phyloP scores from a whole-genome alignment of 2,113 vertebrate species.

The Sinocyclocheilus anshuiensis region DNA sequence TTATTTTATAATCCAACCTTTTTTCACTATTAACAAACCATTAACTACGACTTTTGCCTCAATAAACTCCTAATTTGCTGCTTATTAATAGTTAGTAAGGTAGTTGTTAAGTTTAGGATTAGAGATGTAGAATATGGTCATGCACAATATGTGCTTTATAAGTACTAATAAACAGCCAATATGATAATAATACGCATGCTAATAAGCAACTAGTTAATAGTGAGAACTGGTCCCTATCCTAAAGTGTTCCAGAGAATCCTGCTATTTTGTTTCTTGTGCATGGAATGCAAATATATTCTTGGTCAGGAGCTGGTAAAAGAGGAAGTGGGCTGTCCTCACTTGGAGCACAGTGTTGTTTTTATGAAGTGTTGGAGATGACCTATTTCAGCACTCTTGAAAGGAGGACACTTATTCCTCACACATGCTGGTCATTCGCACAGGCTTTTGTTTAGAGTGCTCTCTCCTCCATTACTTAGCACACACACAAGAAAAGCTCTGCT shows the following conservation, averaged over 20 bases:
- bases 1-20: no score
- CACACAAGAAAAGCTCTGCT: neutral
- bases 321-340: slow-evolving; percentile 55
- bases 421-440: slow-evolving; percentile 47
- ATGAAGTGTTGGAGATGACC: slow-evolving; percentile 55
- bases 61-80: no score
- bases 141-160: no score
- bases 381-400: slow-evolving; percentile 53
- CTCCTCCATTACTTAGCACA: neutral
- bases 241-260: neutral
- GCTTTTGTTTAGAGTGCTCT: slow-evolving; percentile 43
- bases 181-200: no score
- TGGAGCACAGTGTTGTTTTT: slow-evolving; percentile 43
- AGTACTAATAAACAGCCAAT: no score
- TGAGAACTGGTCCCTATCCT: no score
- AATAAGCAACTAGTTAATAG: no score
- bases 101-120: no score
- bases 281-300: slow-evolving; percentile 31
- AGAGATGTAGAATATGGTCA: no score
- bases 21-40: no score
- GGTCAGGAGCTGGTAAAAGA: slow-evolving; percentile 26
- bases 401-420: slow-evolving; percentile 53
- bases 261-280: neutral
- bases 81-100: no score
- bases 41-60: no score